phyloP scores from a whole-genome alignment of 2,888 invertebrate species.

The Drosophila seclusa region DNA sequence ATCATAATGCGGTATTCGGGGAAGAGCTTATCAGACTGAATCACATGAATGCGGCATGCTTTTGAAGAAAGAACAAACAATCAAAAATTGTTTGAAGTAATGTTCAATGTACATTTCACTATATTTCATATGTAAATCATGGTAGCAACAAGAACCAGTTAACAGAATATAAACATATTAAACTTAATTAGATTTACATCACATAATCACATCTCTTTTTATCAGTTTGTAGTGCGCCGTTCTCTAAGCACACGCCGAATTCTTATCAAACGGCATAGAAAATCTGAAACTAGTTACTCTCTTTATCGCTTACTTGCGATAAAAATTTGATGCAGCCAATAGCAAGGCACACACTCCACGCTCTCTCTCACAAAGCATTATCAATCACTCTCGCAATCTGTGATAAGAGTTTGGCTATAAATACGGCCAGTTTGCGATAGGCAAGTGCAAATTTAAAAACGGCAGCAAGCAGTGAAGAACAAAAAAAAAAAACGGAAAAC shows the following conservation, averaged over 20 bases:
- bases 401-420: constrained; percentile 53
- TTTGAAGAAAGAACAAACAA: background rate
- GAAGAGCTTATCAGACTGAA: constrained; percentile 10
- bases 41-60: background rate
- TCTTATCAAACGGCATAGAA: constrained; percentile 28
- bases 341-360: background rate
- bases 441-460: constrained; percentile 52
- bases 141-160: background rate
- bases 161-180: background rate
- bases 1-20: constrained; percentile 15
- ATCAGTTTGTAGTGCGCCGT: constrained; percentile 11
- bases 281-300: constrained; percentile 5
- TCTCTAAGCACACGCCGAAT: constrained; percentile 20
- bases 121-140: background rate
- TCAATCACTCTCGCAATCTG: background rate
- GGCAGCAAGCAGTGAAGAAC: constrained; percentile 48
- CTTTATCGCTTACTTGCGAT: constrained; percentile 22
- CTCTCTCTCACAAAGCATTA: background rate
- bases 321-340: constrained; percentile 32
- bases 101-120: background rate
- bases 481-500: constrained; percentile 53
- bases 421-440: constrained; percentile 23
- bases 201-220: background rate
- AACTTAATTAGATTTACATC: background rate
- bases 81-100: background rate